Evolutionary conservation across 1,140 invertebrate species (phyloP).

Genomic region (Cepaea nemoralis): DNA sequence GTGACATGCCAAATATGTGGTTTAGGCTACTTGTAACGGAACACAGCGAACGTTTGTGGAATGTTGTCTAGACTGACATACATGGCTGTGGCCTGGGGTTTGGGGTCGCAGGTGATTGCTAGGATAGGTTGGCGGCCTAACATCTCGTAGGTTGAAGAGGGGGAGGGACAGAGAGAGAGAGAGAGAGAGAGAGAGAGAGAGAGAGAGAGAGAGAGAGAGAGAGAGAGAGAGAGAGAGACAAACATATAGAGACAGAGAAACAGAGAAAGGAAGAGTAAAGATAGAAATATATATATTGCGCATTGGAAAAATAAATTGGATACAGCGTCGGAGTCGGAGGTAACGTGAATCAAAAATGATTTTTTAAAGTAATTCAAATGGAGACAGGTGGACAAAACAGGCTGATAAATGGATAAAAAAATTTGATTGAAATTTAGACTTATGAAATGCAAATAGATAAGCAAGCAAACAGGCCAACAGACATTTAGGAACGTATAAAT

Average conservation of each 20-base stretch:
- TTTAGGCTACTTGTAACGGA: not conserved
- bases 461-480: too few species aligned
- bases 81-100: not conserved
- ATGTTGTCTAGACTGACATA: not conserved
- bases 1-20: not conserved
- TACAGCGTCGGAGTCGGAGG: too few species aligned
- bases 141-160: too few species aligned
- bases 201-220: constrained; percentile 6
- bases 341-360: too few species aligned
- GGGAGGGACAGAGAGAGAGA: not conserved
- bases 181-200: constrained; percentile 3
- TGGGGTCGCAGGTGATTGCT: not conserved
- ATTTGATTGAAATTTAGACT: too few species aligned
- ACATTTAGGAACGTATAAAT: too few species aligned
- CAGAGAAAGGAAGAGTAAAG: constrained; percentile 3
- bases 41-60: not conserved
- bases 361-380: too few species aligned
- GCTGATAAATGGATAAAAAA: too few species aligned
- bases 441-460: too few species aligned
- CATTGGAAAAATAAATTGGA: too few species aligned
- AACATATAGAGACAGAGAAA: constrained; percentile 6
- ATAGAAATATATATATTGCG: too few species aligned
- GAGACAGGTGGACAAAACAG: too few species aligned
- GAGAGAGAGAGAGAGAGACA: constrained; percentile 7
- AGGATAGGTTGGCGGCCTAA: not conserved